Evolutionary conservation across 30 jellyfish, hydroid and myxozoan species (phyloP).

Genomic region (Hydractinia echinata): DNA sequence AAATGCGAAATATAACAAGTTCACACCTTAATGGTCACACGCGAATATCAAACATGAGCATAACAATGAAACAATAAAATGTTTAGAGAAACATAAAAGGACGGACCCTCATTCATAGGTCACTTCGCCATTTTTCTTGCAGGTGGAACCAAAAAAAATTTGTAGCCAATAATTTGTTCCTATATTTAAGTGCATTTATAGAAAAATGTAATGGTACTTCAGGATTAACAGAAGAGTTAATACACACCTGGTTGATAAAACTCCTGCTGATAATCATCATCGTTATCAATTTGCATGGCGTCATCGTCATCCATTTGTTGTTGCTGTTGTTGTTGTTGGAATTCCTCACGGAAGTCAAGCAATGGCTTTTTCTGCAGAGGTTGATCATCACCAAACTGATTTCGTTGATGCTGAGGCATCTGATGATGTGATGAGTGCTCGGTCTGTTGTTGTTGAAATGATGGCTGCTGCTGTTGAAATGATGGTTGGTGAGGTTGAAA

Average conservation of each 20-base stretch:
- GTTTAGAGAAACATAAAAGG: too few species aligned
- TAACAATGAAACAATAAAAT: too few species aligned
- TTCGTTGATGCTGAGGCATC: not conserved
- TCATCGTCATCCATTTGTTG: constrained; percentile 22
- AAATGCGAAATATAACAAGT: too few species aligned
- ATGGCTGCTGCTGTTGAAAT: constrained; percentile 7
- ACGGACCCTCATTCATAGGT: too few species aligned
- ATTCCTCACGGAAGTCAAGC: constrained; percentile 2
- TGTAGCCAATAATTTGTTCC: too few species aligned
- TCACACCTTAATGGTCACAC: too few species aligned
- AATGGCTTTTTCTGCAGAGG: constrained; percentile 36
- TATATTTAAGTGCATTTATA: too few species aligned
- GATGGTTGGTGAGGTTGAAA: too few species aligned
- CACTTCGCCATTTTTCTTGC: too few species aligned
- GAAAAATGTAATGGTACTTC: too few species aligned
- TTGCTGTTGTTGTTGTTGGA: not conserved
- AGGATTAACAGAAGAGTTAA: not conserved
- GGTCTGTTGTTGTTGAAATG: not conserved
- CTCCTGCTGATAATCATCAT: constrained; percentile 26
- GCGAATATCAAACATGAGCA: too few species aligned
- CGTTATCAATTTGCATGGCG: constrained; percentile 42
- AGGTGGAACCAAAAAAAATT: too few species aligned
- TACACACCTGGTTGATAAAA: not conserved
- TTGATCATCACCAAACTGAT: not conserved
- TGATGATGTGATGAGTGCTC: not conserved